phyloP scores from a whole-genome alignment of 2,113 vertebrate species.

The Atlantisia rogersi region DNA sequence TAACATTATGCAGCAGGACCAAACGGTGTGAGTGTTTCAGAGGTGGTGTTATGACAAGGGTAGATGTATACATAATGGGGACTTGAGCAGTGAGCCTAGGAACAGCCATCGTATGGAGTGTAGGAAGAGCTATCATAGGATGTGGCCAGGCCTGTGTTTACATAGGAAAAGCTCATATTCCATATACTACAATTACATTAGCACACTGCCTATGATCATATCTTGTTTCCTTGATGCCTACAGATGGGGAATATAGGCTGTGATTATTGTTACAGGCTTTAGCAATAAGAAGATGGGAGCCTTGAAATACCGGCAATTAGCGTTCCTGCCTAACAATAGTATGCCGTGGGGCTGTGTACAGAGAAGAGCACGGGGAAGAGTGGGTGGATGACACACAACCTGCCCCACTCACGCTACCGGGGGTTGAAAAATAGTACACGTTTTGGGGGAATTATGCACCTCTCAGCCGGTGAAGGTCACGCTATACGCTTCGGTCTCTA shows the following conservation, averaged over 20 bases:
- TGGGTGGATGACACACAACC: constrained; percentile 48
- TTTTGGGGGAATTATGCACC: not conserved
- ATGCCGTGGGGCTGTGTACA: constrained; percentile 5
- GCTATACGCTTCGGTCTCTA: accelerated
- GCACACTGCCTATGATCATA: constrained; percentile 58
- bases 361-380: not conserved
- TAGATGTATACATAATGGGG: constrained; percentile 67
- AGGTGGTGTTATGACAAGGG: constrained; percentile 73
- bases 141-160: constrained; percentile 52
- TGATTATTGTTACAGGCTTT: constrained; percentile 65
- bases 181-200: constrained; percentile 65
- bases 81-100: constrained; percentile 47
- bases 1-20: constrained; percentile 64
- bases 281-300: constrained; percentile 54
- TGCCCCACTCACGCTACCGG: not conserved
- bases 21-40: constrained; percentile 64
- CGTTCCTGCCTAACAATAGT: constrained; percentile 42
- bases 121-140: constrained; percentile 61
- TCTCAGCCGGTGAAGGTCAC: not conserved
- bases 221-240: constrained; percentile 63
- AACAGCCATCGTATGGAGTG: constrained; percentile 33
- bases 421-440: not conserved
- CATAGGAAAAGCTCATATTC: constrained; percentile 56
- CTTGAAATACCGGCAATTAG: constrained; percentile 62
- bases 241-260: constrained; percentile 65